A percentile compares a stretch with the other conserved stretches of the same genome.
Evolutionary conservation across 2,797 vertebrate genomes (phyloP).

Genomic region (Pagetopsis macropterus): DNA sequence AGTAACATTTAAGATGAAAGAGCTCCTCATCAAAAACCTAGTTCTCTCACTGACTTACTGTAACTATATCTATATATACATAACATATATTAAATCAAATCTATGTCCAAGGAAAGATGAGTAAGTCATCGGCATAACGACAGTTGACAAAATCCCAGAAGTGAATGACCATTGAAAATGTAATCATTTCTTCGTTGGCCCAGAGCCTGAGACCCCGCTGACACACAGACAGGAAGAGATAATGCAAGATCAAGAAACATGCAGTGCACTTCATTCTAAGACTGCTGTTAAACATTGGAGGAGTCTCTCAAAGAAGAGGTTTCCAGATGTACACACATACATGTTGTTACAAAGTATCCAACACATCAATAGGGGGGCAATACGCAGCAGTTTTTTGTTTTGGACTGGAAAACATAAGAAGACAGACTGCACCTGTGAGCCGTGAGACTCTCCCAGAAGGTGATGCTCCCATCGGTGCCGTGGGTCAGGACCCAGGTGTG

Average conservation of each 20-base stretch:
- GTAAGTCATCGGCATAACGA: background rate
- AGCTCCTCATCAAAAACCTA: background rate
- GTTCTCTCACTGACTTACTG: background rate
- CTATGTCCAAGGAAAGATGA: background rate
- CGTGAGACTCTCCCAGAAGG: slow-evolving; percentile 97
- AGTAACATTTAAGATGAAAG: background rate
- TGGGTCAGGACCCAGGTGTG: slow-evolving; percentile 96
- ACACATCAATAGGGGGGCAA: background rate
- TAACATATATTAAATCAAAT: slow-evolving; percentile 3
- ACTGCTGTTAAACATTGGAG: background rate
- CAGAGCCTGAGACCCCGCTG: slow-evolving; percentile 19
- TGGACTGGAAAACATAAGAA: background rate
- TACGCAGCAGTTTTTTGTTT: background rate
- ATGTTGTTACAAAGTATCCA: background rate
- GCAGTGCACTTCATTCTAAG: background rate
- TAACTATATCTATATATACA: background rate
- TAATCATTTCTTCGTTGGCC: slow-evolving; percentile 33
- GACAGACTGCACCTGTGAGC: slow-evolving; percentile 86
- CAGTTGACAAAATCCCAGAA: slow-evolving; percentile 15
- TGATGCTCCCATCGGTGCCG: slow-evolving; percentile 89
- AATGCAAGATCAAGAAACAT: background rate
- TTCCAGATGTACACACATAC: background rate
- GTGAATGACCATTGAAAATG: slow-evolving; percentile 1
- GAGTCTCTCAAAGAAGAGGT: background rate
- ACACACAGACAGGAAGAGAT: background rate